These are phyloP conservation scores for Diplodus puntazzo DNA, from an alignment of 2,797 vertebrate species.

Conservation along the genomic window DNA sequence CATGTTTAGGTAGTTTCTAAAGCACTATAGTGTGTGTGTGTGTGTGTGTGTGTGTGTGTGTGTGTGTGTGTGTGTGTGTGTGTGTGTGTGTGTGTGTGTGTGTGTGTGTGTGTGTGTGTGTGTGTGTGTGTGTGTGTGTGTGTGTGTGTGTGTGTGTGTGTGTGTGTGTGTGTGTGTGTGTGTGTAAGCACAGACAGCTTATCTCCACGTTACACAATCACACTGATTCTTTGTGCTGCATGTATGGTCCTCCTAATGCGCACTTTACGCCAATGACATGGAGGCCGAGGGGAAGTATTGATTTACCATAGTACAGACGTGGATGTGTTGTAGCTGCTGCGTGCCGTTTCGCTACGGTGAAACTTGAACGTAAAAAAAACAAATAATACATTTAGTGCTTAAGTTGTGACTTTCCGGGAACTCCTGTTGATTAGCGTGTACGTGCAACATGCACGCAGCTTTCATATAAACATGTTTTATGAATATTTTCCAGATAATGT, in stretches of 20 bases:
- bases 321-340: background rate
- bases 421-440: too few species aligned
- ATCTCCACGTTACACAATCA: constrained; percentile 9
- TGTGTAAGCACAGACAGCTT: background rate
- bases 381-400: background rate
- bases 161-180: too few species aligned
- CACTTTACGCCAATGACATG: background rate
- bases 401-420: background rate
- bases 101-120: too few species aligned
- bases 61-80: too few species aligned
- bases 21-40: background rate
- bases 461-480: background rate
- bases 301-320: constrained; percentile 9
- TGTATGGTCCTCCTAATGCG: background rate
- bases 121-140: too few species aligned
- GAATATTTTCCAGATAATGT: background rate
- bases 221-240: constrained; percentile 6
- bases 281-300: background rate
- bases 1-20: background rate
- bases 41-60: too few species aligned
- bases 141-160: too few species aligned
- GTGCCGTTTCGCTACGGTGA: background rate
- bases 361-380: background rate
- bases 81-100: too few species aligned
- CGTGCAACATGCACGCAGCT: too few species aligned